Conservation (phyloP, 2,113 vertebrate species). For the Ictalurus furcatus region DNA sequence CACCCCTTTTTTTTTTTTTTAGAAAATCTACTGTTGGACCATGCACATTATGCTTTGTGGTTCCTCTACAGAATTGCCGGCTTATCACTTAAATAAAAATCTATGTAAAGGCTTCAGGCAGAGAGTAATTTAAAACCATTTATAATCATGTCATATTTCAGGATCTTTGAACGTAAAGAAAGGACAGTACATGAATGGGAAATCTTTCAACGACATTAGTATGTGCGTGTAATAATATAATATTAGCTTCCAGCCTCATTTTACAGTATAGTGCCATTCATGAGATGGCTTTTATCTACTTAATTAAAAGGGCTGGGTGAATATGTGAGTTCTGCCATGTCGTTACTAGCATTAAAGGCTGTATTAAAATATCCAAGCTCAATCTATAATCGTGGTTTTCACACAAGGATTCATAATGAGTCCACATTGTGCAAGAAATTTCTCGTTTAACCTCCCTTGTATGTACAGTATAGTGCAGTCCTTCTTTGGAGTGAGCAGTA, state of each 20-base stretch:
- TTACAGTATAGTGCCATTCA: not conserved
- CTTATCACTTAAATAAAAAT: not conserved
- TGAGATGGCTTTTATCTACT: not conserved
- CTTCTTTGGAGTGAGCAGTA: not conserved
- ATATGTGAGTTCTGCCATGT: not conserved
- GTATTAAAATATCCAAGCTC: no score
- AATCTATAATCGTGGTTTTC: not conserved
- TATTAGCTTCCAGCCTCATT: not conserved
- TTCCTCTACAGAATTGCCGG: not conserved
- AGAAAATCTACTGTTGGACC: not conserved
- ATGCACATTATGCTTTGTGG: not conserved
- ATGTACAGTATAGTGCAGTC: not conserved
- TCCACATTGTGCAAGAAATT: not conserved
- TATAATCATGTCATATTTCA: constrained; percentile 3
- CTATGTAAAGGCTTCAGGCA: not conserved
- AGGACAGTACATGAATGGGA: not conserved
- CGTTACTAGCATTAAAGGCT: not conserved
- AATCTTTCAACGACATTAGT: not conserved
- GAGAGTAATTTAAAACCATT: not conserved
- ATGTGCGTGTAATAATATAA: not conserved
- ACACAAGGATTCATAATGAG: not conserved
- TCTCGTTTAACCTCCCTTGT: not conserved
- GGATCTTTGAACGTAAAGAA: not conserved
- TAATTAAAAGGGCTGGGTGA: not conserved
- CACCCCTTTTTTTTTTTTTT: not conserved